Evolutionary conservation across 2,113 vertebrate genomes (phyloP).

Genomic region (Phyllopteryx taeniolatus): DNA sequence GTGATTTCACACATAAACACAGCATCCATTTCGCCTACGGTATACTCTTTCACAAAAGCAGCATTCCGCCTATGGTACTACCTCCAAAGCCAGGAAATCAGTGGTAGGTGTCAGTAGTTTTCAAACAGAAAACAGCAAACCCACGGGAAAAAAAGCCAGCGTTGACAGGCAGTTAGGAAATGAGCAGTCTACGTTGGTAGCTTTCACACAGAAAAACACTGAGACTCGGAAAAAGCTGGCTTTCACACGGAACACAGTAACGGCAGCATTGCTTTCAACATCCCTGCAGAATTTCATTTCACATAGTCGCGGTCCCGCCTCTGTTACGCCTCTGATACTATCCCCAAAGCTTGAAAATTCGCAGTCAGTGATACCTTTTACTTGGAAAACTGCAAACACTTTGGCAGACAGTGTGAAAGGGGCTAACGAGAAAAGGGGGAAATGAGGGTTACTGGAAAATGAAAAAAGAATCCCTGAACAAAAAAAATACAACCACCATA

Average conservation of each 20-base stretch:
- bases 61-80: not conserved
- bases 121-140: not conserved
- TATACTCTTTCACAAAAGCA: not conserved
- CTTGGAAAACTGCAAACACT: not conserved
- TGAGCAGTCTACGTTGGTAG: no score
- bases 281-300: not conserved
- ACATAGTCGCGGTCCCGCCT: not conserved
- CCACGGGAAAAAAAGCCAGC: not conserved
- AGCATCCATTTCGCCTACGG: not conserved
- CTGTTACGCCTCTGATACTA: not conserved
- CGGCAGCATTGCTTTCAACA: not conserved
- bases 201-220: no score
- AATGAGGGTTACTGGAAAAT: not conserved
- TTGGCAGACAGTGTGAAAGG: not conserved
- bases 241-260: not conserved
- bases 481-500: not conserved
- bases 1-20: not conserved
- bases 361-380: not conserved
- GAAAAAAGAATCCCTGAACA: slow-evolving; percentile 55
- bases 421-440: slow-evolving; percentile 24
- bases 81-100: not conserved
- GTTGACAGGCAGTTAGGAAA: not conserved
- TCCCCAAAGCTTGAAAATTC: not conserved
- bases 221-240: not conserved
- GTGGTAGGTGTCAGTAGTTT: not conserved